phyloP scores from a whole-genome alignment of 2,797 vertebrate species.

The Pogonophryne albipinna region DNA sequence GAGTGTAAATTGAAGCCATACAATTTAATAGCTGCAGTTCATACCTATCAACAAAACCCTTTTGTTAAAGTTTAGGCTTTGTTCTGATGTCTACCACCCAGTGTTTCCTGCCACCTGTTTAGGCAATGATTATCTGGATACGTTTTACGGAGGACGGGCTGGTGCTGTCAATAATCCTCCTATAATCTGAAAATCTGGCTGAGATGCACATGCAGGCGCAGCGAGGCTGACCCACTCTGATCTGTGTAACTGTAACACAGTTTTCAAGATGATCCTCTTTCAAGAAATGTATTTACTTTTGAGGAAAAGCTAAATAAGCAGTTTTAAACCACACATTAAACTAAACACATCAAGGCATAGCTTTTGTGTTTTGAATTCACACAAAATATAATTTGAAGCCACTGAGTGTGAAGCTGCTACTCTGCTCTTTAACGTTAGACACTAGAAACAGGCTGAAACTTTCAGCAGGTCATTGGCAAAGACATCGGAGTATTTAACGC shows the following conservation, averaged over 20 bases:
- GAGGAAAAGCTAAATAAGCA: conserved; percentile 29
- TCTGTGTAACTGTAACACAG: conserved; percentile 35
- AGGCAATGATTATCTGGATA: conserved; percentile 64
- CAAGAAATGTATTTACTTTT: conserved; percentile 32
- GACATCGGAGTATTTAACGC: conserved; percentile 50
- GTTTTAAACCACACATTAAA: neutral
- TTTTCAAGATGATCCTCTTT: conserved; percentile 47
- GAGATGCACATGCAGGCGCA: conserved; percentile 46
- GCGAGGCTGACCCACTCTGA: conserved; percentile 48
- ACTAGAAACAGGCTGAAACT: conserved; percentile 37
- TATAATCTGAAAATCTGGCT: conserved; percentile 76
- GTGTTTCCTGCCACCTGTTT: conserved; percentile 65
- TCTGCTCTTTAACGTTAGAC: conserved; percentile 7
- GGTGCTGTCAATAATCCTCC: conserved; percentile 71
- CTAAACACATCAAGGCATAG: neutral
- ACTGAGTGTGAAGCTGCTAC: conserved; percentile 2
- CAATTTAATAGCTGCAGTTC: neutral
- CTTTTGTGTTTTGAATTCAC: neutral
- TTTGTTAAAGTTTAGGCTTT: conserved; percentile 19
- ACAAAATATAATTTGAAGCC: neutral
- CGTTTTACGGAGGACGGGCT: conserved; percentile 61
- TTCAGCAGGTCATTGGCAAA: conserved; percentile 31
- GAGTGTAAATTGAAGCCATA: neutral
- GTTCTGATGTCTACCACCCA: conserved; percentile 11
- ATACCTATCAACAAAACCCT: conserved; percentile 9